Conservation (phyloP, 2,888 invertebrate species). For the Tribolium freemani region DNA sequence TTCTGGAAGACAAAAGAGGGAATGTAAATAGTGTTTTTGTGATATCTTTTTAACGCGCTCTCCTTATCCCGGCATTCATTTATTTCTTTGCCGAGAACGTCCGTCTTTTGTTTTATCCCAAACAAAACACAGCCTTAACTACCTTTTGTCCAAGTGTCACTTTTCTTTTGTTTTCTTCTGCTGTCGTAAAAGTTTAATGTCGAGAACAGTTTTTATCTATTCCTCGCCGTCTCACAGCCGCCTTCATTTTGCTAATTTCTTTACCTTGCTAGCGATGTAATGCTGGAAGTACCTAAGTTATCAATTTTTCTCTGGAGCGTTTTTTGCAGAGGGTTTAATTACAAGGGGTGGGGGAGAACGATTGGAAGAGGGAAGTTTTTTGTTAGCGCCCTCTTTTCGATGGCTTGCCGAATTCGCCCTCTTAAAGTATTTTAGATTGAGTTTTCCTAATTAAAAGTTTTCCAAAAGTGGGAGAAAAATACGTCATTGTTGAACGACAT, state of each 20-base stretch:
- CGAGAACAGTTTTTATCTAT: conserved; percentile 61
- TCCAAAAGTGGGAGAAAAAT: conserved; percentile 57
- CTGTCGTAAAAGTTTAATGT: conserved; percentile 65
- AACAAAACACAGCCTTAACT: conserved; percentile 69
- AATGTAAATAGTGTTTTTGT: conserved; percentile 70
- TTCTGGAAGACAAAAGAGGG: conserved; percentile 64
- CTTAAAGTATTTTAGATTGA: conserved; percentile 60
- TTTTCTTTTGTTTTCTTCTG: conserved; percentile 66
- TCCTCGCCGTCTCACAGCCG: conserved; percentile 16
- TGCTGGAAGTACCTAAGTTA: background rate
- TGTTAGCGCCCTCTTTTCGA: conserved; percentile 36
- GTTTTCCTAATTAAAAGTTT: conserved; percentile 65
- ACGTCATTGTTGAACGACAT: conserved; percentile 46
- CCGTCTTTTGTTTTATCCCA: conserved; percentile 66
- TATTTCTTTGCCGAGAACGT: conserved; percentile 66
- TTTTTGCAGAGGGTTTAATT: background rate
- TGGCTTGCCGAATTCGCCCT: conserved; percentile 40
- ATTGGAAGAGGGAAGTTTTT: conserved; percentile 27
- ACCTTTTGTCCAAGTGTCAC: conserved; percentile 69
- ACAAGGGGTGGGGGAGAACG: background rate
- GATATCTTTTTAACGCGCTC: conserved; percentile 68
- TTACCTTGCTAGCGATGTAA: background rate
- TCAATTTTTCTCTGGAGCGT: background rate
- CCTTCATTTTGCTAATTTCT: conserved; percentile 5
- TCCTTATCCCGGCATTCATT: conserved; percentile 67